phyloP scores from a whole-genome alignment of 2,113 vertebrate species.

The Chaetorhynchus papuensis region DNA sequence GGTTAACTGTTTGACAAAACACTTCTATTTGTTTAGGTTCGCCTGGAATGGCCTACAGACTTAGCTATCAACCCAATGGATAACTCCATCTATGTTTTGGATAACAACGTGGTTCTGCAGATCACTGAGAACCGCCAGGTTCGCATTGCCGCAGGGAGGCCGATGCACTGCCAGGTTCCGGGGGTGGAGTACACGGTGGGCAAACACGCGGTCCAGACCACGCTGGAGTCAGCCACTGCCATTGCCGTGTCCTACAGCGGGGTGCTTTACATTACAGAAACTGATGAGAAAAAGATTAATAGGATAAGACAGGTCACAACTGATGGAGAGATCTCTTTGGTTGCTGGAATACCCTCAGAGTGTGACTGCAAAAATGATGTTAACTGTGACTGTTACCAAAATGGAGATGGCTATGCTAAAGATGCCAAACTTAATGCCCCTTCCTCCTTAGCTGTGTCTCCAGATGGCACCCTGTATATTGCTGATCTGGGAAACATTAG shows the following conservation, averaged over 20 bases:
- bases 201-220: conserved; percentile 86
- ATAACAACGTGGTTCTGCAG: conserved; percentile 93
- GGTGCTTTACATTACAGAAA: conserved; percentile 90
- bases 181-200: conserved; percentile 81
- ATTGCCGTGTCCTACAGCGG: conserved; percentile 91
- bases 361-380: conserved; percentile 97
- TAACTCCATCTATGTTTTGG: conserved; percentile 93
- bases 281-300: conserved; percentile 94
- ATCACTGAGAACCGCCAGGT: conserved; percentile 94
- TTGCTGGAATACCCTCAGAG: conserved; percentile 88
- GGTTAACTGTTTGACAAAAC: neutral
- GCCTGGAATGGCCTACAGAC: conserved; percentile 96
- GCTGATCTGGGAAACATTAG: conserved; percentile 96
- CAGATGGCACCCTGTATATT: conserved; percentile 90
- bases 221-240: conserved; percentile 88
- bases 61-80: conserved; percentile 96
- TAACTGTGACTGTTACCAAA: conserved; percentile 97
- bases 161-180: conserved; percentile 89
- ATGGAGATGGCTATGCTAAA: conserved; percentile 94
- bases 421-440: conserved; percentile 92
- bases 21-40: conserved; percentile 76
- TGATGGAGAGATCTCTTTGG: conserved; percentile 93
- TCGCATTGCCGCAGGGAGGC: conserved; percentile 89
- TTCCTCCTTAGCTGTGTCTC: conserved; percentile 90
- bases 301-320: conserved; percentile 90